These are phyloP conservation scores for Gallinago paraguaiae DNA, from an alignment of 2,113 vertebrate genomes.

Conservation along the genomic window DNA sequence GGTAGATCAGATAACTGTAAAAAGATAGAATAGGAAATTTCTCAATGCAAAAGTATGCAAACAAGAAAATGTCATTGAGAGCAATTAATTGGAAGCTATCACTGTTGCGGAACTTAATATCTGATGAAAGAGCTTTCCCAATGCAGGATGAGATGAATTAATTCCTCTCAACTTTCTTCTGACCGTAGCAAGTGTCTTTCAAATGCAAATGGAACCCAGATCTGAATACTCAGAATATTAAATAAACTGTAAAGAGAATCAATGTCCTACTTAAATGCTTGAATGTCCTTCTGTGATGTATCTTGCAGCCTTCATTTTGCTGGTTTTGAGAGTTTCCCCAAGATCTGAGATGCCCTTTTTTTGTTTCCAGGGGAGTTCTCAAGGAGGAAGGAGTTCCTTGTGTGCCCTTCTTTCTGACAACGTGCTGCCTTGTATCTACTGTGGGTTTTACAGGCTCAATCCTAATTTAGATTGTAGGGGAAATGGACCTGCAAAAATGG, in stretches of 20 bases:
- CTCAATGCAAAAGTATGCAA: not conserved
- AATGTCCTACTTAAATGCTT: not conserved
- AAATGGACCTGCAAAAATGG: not conserved
- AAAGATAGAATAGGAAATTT: not conserved
- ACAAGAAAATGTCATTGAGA: not conserved
- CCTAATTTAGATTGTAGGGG: not conserved
- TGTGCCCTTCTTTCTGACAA: not conserved
- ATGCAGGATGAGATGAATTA: not conserved
- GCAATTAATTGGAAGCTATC: not conserved
- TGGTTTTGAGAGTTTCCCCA: not conserved
- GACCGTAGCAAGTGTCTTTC: not conserved
- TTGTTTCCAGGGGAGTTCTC: not conserved
- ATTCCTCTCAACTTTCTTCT: not conserved
- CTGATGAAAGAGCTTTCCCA: not conserved
- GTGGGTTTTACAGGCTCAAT: not conserved
- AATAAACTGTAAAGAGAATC: not conserved
- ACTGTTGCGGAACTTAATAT: not conserved
- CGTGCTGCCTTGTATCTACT: not conserved
- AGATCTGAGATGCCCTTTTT: not conserved
- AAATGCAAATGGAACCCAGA: constrained; percentile 15
- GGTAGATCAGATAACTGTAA: not conserved
- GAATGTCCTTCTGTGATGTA: not conserved
- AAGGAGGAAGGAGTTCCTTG: not conserved
- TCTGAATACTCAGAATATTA: not conserved
- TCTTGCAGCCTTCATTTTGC: not conserved